These are phyloP conservation scores for Apodemia zela DNA, from an alignment of 2,888 invertebrate species.

Conservation along the genomic window DNA sequence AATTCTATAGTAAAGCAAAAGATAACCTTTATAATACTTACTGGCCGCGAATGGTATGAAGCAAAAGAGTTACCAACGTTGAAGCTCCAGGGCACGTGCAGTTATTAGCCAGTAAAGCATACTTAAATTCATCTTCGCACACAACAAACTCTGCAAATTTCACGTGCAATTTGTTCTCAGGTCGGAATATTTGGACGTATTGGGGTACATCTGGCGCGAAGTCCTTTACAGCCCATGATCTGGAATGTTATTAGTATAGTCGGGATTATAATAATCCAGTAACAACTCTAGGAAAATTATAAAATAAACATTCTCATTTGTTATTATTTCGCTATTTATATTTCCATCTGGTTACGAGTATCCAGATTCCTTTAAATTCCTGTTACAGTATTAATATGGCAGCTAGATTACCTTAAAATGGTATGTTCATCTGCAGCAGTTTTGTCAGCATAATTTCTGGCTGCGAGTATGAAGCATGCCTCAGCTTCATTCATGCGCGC, in stretches of 20 bases:
- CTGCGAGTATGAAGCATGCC: conserved; percentile 97
- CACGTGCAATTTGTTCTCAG: conserved; percentile 98
- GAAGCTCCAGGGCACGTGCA: conserved; percentile 99
- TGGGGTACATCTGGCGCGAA: conserved; percentile 98
- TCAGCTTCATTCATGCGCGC: conserved; percentile 98
- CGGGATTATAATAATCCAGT: too few species aligned
- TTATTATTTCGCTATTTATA: too few species aligned
- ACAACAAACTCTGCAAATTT: conserved; percentile 99
- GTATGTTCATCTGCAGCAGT: conserved; percentile 94
- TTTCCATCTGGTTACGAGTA: too few species aligned
- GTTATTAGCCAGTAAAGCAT: conserved; percentile 98
- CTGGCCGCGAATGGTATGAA: conserved; percentile 99
- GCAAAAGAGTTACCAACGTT: conserved; percentile 95
- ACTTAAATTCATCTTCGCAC: conserved; percentile 99
- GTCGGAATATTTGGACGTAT: conserved; percentile 98
- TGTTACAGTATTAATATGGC: not conserved
- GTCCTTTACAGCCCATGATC: conserved; percentile 99
- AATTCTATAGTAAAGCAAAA: too few species aligned
- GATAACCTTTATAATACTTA: conserved; percentile 82
- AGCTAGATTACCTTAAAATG: conserved; percentile 74
- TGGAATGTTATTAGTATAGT: conserved; percentile 52
- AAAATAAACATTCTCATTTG: not conserved
- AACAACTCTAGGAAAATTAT: too few species aligned
- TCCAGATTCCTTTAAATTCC: too few species aligned
- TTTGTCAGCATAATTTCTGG: conserved; percentile 97